A percentile compares a stretch with the other conserved stretches of the same genome.
phyloP scores from a whole-genome alignment of 2,113 vertebrate genomes.

The Amphilophus citrinellus region DNA sequence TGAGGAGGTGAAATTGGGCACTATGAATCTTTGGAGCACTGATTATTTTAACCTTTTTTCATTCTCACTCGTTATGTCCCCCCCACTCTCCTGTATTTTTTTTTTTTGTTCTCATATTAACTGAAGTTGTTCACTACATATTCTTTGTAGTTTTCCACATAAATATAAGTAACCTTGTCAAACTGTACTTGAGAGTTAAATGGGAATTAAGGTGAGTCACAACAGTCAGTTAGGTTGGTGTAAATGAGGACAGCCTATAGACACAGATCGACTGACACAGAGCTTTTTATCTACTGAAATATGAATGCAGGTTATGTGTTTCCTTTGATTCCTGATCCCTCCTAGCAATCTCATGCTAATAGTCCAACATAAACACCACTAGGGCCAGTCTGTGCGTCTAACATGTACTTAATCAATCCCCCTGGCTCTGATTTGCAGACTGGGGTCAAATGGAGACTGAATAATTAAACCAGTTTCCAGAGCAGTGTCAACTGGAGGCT shows the following conservation, averaged over 20 bases:
- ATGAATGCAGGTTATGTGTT: conserved; percentile 9
- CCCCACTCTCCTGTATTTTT: not conserved
- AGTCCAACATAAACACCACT: conserved; percentile 41
- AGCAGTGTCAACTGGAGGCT: conserved; percentile 40
- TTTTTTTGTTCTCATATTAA: not conserved
- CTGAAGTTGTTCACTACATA: not conserved
- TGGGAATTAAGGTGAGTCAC: not conserved
- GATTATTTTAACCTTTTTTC: conserved; percentile 5
- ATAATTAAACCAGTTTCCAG: conserved; percentile 53
- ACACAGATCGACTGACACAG: not conserved
- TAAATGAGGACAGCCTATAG: not conserved
- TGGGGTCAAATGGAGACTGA: conserved; percentile 62
- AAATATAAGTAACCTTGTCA: not conserved
- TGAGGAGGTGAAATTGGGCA: not conserved
- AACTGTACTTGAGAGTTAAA: not conserved
- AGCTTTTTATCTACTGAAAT: conserved; percentile 23
- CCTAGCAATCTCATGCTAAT: conserved; percentile 58
- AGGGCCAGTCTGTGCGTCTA: conserved; percentile 47
- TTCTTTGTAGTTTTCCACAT: not conserved
- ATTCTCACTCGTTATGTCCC: not conserved
- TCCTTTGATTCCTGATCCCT: conserved; percentile 43
- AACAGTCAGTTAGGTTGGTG: not conserved
- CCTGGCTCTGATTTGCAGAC: conserved; percentile 64
- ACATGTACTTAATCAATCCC: conserved; percentile 66
- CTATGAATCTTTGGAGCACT: conserved; percentile 17